A percentile compares a stretch with the other conserved stretches of the same genome.
phyloP scores from a whole-genome alignment of 2,888 invertebrate species.

The Sinopyrophorus schimmeli region DNA sequence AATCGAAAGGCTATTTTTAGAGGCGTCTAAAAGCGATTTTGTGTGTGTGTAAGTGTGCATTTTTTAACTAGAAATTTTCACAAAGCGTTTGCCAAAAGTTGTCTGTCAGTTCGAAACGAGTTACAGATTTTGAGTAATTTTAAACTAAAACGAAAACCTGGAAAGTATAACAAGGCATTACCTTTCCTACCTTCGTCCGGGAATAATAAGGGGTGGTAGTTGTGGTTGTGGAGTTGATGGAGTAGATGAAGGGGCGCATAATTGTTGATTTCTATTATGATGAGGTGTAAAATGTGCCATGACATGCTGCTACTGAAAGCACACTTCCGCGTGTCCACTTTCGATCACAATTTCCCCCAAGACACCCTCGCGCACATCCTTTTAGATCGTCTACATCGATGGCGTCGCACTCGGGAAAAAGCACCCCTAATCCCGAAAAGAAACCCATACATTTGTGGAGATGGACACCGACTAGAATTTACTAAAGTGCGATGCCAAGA shows the following conservation, averaged over 20 bases:
- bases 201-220: slow-evolving; percentile 23
- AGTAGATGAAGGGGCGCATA: slow-evolving; percentile 9
- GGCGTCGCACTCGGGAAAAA: no score
- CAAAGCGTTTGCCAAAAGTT: no score
- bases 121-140: no score
- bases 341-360: slow-evolving; percentile 3
- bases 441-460: slow-evolving; percentile 28
- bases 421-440: background rate
- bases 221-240: slow-evolving; percentile 2
- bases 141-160: no score
- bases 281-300: slow-evolving; percentile 36
- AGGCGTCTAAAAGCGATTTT: no score
- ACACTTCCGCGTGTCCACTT: slow-evolving; percentile 20
- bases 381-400: no score
- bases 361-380: no score
- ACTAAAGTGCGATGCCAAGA: slow-evolving; percentile 29
- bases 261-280: slow-evolving; percentile 25
- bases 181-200: slow-evolving; percentile 41
- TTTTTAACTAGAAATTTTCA: no score
- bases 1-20: no score
- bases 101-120: no score
- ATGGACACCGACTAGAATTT: slow-evolving; percentile 23
- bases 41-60: no score
- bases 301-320: slow-evolving; percentile 31
- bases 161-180: slow-evolving; percentile 33